These are phyloP conservation scores for Heliconius charithonia DNA, from an alignment of 2,888 invertebrate genomes.

Conservation along the genomic window DNA sequence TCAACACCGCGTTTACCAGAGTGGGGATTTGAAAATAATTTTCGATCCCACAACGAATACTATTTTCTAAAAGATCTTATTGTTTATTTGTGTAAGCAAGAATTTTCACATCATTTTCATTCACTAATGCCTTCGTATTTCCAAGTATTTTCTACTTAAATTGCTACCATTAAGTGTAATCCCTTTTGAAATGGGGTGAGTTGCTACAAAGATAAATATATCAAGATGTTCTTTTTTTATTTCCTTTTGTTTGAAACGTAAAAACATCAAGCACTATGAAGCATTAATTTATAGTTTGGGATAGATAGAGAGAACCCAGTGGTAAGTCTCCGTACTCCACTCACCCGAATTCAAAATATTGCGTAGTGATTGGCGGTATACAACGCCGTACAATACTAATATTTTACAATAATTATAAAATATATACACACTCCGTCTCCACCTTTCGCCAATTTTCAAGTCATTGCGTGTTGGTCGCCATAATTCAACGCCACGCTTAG, in stretches of 20 bases:
- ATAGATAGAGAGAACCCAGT: not conserved
- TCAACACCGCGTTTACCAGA: too few species aligned
- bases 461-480: too few species aligned
- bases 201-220: constrained; percentile 8
- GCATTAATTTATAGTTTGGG: not conserved
- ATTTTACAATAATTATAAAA: not conserved
- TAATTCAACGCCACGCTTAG: not conserved
- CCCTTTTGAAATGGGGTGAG: not conserved
- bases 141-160: not conserved
- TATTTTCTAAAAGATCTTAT: not conserved
- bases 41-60: too few species aligned
- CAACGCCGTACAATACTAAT: not conserved
- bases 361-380: not conserved
- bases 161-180: constrained; percentile 3
- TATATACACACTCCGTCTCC: not conserved
- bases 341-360: not conserved
- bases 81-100: not conserved
- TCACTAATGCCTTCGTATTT: not conserved
- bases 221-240: not conserved
- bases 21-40: too few species aligned
- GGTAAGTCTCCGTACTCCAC: not conserved
- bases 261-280: too few species aligned
- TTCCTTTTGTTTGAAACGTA: not conserved
- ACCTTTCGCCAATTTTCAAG: too few species aligned
- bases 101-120: not conserved